Evolutionary conservation across 2,888 invertebrate genomes (phyloP).

Genomic region (Euzophera pinguis): DNA sequence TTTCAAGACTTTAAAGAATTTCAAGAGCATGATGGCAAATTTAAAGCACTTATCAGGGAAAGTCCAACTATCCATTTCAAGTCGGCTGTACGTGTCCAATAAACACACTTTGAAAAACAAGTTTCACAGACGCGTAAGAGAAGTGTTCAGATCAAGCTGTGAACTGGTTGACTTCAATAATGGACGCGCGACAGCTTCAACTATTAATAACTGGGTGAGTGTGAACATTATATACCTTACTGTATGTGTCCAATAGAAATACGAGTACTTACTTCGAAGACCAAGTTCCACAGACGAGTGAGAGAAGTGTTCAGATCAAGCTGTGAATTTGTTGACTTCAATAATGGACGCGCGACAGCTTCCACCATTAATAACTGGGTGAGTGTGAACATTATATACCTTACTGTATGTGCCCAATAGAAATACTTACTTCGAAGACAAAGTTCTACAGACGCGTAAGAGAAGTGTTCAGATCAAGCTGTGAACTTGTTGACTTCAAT

Average conservation of each 20-base stretch:
- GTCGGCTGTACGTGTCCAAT: not conserved
- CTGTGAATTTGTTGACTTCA: not conserved
- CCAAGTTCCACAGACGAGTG: not conserved
- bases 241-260: not conserved
- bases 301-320: not conserved
- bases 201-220: not conserved
- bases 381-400: too few species aligned
- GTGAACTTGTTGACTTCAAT: not conserved
- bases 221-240: too few species aligned
- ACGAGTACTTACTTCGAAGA: not conserved
- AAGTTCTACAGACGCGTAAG: not conserved
- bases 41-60: not conserved
- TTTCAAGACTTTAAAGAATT: not conserved
- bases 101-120: not conserved
- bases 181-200: not conserved
- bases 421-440: not conserved
- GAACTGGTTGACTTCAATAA: not conserved
- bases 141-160: not conserved
- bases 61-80: not conserved
- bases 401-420: not conserved
- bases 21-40: not conserved
- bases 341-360: not conserved
- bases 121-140: not conserved
- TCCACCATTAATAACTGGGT: not conserved
- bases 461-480: not conserved